A percentile compares a stretch with the other conserved stretches of the same genome.
Evolutionary conservation across 1,140 invertebrate species (phyloP).

Genomic region (Argopecten irradians): DNA sequence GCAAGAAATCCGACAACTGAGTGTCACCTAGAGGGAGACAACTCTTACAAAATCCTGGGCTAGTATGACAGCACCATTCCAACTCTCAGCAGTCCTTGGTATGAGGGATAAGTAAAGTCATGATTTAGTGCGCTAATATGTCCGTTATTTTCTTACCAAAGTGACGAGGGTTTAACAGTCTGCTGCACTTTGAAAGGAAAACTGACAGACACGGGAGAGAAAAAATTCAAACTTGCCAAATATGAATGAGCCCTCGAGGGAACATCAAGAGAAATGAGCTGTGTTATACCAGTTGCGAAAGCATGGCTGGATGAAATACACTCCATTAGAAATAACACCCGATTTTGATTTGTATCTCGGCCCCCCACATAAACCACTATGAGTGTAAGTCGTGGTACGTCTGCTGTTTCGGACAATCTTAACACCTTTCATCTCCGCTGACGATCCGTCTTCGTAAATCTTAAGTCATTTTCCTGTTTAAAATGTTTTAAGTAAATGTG

Average conservation of each 20-base stretch:
- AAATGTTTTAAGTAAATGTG: slow-evolving; percentile 1
- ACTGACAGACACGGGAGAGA: slow-evolving; percentile 4
- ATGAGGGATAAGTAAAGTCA: not conserved
- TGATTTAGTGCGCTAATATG: slow-evolving; percentile 18
- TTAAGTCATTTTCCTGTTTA: not conserved
- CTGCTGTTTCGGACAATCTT: not conserved
- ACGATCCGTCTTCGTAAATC: slow-evolving; percentile 15
- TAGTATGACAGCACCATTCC: not conserved
- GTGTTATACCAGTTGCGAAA: not conserved
- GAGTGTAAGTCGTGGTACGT: not conserved
- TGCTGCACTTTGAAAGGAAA: slow-evolving; percentile 21
- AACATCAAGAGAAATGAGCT: not conserved
- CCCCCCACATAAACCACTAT: slow-evolving; percentile 10
- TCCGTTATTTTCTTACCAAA: slow-evolving; percentile 17
- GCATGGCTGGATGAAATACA: not conserved
- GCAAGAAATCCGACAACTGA: not conserved
- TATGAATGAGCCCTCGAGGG: not conserved
- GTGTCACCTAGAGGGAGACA: not conserved
- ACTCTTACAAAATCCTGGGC: not conserved
- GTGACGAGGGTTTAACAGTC: not conserved
- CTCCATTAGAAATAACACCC: slow-evolving; percentile 15
- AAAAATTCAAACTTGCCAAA: slow-evolving; percentile 18
- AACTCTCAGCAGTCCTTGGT: not conserved
- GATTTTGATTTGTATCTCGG: not conserved
- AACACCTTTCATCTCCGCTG: not conserved